These are phyloP conservation scores for Pogonognathellus flavescens DNA, from an alignment of 1,140 invertebrate genomes.

Conservation along the genomic window DNA sequence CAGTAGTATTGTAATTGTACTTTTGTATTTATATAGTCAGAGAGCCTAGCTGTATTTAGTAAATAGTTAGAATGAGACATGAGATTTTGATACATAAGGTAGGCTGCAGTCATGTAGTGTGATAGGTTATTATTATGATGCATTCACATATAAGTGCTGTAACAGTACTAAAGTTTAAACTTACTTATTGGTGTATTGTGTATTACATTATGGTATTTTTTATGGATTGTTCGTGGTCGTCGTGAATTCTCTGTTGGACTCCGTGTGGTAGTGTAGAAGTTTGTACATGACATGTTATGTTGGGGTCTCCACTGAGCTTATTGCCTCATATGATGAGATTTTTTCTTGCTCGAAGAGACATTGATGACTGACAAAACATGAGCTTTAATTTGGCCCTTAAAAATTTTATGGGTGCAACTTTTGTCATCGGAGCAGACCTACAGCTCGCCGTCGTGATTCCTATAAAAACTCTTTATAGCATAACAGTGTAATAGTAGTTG, in stretches of 20 bases:
- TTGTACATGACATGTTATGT: constrained; percentile 30
- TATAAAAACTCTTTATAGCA: constrained; percentile 2
- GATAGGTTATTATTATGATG: neutral
- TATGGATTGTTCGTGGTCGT: constrained; percentile 43
- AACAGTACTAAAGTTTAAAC: neutral
- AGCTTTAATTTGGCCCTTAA: constrained; percentile 59
- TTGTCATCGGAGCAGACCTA: constrained; percentile 48
- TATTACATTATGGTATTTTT: constrained; percentile 35
- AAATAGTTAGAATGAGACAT: neutral
- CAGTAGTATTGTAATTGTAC: neutral
- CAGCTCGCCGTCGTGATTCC: constrained; percentile 34
- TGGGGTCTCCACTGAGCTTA: constrained; percentile 13
- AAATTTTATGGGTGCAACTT: constrained; percentile 60
- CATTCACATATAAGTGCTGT: neutral
- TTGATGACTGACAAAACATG: constrained; percentile 52
- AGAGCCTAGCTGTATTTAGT: neutral
- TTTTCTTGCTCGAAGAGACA: constrained; percentile 38
- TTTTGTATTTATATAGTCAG: neutral
- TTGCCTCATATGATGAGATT: constrained; percentile 39
- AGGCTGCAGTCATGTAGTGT: too few relatives aligned
- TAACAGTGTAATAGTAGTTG: neutral
- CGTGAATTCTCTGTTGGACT: constrained; percentile 38
- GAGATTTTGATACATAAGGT: neutral
- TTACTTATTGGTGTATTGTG: constrained; percentile 33
- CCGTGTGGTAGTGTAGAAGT: constrained; percentile 5